Percentiles rank a stretch among this genome's conserved stretches.
phyloP scores from a whole-genome alignment of 2,797 vertebrate species.

The Acanthiza pusilla region DNA sequence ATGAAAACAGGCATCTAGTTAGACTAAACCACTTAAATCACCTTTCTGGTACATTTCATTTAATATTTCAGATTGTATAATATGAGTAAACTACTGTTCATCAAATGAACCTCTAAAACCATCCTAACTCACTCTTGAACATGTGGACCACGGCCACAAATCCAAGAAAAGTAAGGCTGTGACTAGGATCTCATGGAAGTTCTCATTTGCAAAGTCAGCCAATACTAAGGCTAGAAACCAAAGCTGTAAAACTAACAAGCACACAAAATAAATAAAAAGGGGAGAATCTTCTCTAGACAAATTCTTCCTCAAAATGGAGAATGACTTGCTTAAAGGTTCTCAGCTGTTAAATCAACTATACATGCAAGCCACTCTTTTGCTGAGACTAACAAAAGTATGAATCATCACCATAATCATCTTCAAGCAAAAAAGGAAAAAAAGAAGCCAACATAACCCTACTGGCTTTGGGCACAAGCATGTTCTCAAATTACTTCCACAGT shows the following conservation, averaged over 20 bases:
- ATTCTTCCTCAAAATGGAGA: neutral
- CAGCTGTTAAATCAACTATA: neutral
- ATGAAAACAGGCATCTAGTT: neutral
- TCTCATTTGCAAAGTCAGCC: neutral
- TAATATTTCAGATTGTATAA: neutral
- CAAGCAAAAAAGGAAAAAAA: neutral
- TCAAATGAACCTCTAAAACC: neutral
- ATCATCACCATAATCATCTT: slow-evolving; percentile 7
- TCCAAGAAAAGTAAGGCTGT: neutral
- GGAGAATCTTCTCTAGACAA: neutral
- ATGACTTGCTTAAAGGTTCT: neutral
- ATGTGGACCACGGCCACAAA: neutral
- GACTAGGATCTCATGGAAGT: neutral
- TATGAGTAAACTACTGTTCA: neutral
- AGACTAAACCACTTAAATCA: neutral
- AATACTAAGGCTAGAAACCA: neutral
- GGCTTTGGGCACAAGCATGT: slow-evolving; percentile 14
- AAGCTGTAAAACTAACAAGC: neutral
- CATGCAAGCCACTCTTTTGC: neutral
- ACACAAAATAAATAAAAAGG: neutral
- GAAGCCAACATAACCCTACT: neutral
- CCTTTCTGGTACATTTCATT: neutral
- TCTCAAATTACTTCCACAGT: slow-evolving; percentile 22
- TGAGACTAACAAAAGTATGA: slow-evolving; percentile 16
- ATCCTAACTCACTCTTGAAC: neutral